Evolutionary conservation across 1,140 invertebrate species (phyloP), one percentile per base, ranked within the genome.

Genomic region (Solenopsis invicta): DNA sequence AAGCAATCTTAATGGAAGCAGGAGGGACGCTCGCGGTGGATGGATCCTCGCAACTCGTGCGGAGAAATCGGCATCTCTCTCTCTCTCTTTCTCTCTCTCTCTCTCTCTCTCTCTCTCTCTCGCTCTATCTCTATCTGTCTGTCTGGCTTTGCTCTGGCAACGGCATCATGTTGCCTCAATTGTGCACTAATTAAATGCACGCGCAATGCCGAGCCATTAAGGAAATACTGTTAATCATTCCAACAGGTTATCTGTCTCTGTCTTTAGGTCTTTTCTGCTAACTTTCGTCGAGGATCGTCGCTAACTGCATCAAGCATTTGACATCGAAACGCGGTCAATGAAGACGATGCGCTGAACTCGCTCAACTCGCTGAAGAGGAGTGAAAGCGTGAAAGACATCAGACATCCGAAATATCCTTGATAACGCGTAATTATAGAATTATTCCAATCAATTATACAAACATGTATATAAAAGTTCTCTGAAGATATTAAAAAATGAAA

Each of bases 231-330:
- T 84, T 74, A 52, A 84, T 84, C 52, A 75, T 76, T 85, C 16
- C 81, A 85, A 85, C 81, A 85, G 71, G 81, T 85, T 85, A 71
- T 82, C 37, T 71, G n/a, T 24, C 41, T 52, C 62, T 66, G 13
- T 34, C 24, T 9, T 29, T 6, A 2, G 6, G n/a, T 13, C 0
- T 37, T 80, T 54, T 48, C 24, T 41, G 21, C 9, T 45, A 16
- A 45, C 21, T 71, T 54, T 59, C 16, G 6, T 71, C 21, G 21
- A 5, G n/a, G 18, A 69, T 81, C 37, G 77, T 29, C 21, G 41
- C 6, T 3, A 78, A 66, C 12, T 78, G 10, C 16, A 37, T 37
- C 24, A 64, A 5, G 48, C 45, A 64, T 5, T 64, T 66, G 4
- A 78, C n/a, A 50, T 29, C 24, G 10, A 56, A 56, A n/a, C 12